Base-by-base conservation (phyloP, 2,888 invertebrate genomes). In the Auanema sp. region DNA sequence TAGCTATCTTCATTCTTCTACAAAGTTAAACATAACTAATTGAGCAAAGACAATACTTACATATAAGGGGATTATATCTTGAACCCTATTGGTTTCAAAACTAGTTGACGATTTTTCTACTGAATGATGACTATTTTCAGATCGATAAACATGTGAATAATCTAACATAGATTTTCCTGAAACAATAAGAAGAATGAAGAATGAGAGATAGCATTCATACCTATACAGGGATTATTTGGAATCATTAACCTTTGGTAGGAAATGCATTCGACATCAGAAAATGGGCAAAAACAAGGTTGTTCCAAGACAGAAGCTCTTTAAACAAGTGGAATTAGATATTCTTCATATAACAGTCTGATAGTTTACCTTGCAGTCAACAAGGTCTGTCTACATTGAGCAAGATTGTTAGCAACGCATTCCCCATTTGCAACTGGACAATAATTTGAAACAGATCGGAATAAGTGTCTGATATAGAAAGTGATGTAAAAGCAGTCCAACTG, bases 171-270 rank as follows among this genome's bases (percentile, higher is more conserved):
- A 70, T 16, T 57, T 69, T 58, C 74, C 71, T 71, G 25, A 21
- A 65, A 61, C 56, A 68, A 5, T 33, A 33, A 33, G 33, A 3
- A 33, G 3, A 55, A 25, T 49, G 43, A 50, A 33, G 6, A 1
- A n/a, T 10, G 16, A 21, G 12, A n/a, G n/a, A n/a, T n/a, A n/a
- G n/a, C n/a, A n/a, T n/a, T 33, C 65, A 41, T 43, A 71, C 71
- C 75, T n/a, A 81, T 75, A 63, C 81, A 81, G 1, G 81, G 79
- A 58, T 81, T 78, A 21, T 68, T 74, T 2, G 81, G 81, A 43
- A 81, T 73, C 73, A 80, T 73, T 42, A 68, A 59, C 42, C 71
- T 68, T 43, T 78, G 79, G 43, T 68, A 61, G 6, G 64, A 54
- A 1, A 73, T 59, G 60, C 81, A 81, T 21, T 70, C 58, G 40